Conservation (phyloP, 2,113 vertebrate genomes). For the Lethenteron camtschaticum region DNA sequence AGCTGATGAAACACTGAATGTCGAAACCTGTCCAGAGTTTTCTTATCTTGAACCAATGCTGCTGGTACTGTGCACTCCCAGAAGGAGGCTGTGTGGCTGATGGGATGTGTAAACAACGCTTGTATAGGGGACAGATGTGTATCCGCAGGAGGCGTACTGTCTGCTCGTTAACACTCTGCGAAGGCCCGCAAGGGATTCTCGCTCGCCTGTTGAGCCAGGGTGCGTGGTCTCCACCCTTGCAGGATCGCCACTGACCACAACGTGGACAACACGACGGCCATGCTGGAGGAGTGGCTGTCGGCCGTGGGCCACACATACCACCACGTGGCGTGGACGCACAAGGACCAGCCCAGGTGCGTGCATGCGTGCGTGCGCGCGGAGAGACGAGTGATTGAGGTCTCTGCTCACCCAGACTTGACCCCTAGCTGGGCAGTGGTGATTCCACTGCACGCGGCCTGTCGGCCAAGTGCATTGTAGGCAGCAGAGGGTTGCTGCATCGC, state of each 20-base stretch:
- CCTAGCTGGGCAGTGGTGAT: not conserved
- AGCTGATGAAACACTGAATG: no score
- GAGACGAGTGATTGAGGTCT: not conserved
- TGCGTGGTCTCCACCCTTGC: conserved; percentile 10
- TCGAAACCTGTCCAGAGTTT: no score
- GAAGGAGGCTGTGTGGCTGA: no score
- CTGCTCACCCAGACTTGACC: not conserved
- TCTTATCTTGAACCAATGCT: no score
- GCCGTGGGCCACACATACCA: conserved; percentile 51
- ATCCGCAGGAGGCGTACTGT: no score
- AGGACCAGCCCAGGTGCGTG: conserved; percentile 39
- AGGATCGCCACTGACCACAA: conserved; percentile 80
- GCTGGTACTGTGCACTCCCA: no score
- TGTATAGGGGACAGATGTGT: no score
- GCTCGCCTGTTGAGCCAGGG: no score
- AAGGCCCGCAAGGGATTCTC: no score
- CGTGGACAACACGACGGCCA: conserved; percentile 41
- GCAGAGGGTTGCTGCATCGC: not conserved
- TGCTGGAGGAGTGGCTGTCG: conserved; percentile 54
- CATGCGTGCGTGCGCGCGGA: no score
- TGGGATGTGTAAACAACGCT: no score
- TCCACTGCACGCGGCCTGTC: not conserved
- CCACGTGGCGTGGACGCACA: conserved; percentile 54
- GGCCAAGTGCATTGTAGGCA: not conserved
- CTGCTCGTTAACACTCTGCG: no score